phyloP scores from a whole-genome alignment of 2,888 invertebrate species.

The Rhamnusium bicolor region DNA sequence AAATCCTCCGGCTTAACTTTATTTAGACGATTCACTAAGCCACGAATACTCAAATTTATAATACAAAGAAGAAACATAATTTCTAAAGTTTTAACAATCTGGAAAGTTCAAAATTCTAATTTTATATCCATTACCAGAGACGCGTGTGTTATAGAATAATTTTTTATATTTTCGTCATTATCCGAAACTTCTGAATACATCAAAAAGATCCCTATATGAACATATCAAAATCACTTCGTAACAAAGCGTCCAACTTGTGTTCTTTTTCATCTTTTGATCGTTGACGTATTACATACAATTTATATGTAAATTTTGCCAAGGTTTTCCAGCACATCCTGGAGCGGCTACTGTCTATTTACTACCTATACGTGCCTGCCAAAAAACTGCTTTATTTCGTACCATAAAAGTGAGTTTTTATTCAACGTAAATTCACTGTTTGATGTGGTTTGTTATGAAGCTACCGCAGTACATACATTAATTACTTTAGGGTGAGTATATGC shows the following conservation, averaged over 20 bases:
- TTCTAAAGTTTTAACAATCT: slow-evolving; percentile 8
- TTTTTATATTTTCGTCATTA: slow-evolving; percentile 13
- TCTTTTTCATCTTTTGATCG: slow-evolving; percentile 61
- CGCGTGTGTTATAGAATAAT: background rate
- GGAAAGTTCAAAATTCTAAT: slow-evolving; percentile 20
- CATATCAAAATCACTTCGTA: slow-evolving; percentile 53
- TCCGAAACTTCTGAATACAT: slow-evolving; percentile 30
- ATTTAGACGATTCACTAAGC: background rate
- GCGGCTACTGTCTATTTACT: slow-evolving; percentile 47
- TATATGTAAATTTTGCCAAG: slow-evolving; percentile 63
- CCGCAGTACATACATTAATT: slow-evolving; percentile 57
- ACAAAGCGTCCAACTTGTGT: slow-evolving; percentile 52
- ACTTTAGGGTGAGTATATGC: slow-evolving; percentile 48
- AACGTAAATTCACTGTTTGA: slow-evolving; percentile 59
- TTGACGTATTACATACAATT: slow-evolving; percentile 60
- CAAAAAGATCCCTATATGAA: slow-evolving; percentile 39
- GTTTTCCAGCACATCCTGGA: slow-evolving; percentile 46
- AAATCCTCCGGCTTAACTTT: background rate
- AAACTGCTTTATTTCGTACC: slow-evolving; percentile 30
- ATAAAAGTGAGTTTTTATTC: slow-evolving; percentile 58
- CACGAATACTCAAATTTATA: background rate
- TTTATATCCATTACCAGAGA: slow-evolving; percentile 1
- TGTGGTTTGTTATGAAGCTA: slow-evolving; percentile 60
- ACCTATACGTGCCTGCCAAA: slow-evolving; percentile 20
- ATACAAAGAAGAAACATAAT: slow-evolving; percentile 13